phyloP scores from a whole-genome alignment of 2,888 invertebrate genomes.

The Operophtera brumata region DNA sequence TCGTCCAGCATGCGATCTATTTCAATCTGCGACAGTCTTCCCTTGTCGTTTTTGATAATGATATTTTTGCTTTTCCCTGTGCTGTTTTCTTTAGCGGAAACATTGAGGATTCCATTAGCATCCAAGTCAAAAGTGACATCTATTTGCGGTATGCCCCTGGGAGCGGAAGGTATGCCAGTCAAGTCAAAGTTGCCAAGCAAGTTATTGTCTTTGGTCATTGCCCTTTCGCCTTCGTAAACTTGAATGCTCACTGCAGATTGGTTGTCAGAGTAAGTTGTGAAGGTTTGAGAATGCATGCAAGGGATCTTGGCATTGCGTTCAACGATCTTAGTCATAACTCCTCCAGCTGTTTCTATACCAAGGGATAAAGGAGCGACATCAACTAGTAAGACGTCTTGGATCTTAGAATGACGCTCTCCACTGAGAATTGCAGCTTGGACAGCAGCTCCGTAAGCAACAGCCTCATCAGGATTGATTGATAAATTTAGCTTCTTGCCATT shows the following conservation, averaged over 20 bases:
- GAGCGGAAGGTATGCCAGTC: constrained; percentile 85
- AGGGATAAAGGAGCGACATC: constrained; percentile 83
- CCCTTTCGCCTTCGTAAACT: constrained; percentile 88
- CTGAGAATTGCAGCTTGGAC: constrained; percentile 86
- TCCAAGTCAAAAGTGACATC: constrained; percentile 87
- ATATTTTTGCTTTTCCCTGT: constrained; percentile 86
- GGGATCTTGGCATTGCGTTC: constrained; percentile 87
- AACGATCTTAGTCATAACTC: constrained; percentile 88
- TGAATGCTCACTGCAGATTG: constrained; percentile 87
- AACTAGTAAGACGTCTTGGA: constrained; percentile 83
- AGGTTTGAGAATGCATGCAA: constrained; percentile 85
- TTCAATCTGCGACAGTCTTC: constrained; percentile 89
- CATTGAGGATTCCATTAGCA: constrained; percentile 90
- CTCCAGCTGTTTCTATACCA: constrained; percentile 89
- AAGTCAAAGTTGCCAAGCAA: constrained; percentile 83
- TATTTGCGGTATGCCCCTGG: constrained; percentile 83
- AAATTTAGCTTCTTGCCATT: constrained; percentile 85
- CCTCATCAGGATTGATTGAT: constrained; percentile 90
- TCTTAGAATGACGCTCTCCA: constrained; percentile 86
- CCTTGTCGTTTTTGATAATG: constrained; percentile 90
- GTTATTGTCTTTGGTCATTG: constrained; percentile 89
- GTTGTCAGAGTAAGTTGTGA: constrained; percentile 90
- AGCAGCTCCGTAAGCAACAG: constrained; percentile 89
- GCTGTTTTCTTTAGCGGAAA: constrained; percentile 86
- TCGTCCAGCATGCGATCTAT: constrained; percentile 91